These are phyloP conservation scores for Peromyscus attwateri DNA, from an alignment of 2,797 vertebrate species.

Conservation along the genomic window DNA sequence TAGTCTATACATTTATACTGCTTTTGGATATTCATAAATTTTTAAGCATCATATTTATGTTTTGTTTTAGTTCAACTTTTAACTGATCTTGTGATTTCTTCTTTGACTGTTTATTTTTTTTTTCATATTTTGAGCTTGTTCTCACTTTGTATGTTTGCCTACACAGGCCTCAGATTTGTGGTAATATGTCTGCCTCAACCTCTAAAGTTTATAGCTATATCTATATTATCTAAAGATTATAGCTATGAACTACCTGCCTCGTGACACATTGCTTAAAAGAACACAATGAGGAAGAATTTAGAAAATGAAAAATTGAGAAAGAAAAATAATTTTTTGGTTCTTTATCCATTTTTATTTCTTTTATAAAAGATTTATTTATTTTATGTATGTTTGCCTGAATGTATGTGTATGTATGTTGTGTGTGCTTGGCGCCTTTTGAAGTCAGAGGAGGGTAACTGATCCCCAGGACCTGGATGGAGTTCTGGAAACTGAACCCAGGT, in stretches of 20 bases:
- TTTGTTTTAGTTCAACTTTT: neutral
- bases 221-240: neutral
- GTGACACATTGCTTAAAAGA: neutral
- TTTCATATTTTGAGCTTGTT: neutral
- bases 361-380: neutral
- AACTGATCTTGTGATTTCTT: neutral
- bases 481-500: neutral
- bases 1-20: neutral
- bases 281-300: neutral
- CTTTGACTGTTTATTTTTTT: neutral
- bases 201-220: neutral
- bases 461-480: neutral
- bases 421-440: neutral
- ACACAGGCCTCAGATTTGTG: neutral
- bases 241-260: neutral
- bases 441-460: neutral
- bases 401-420: neutral
- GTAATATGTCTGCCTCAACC: neutral
- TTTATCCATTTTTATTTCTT: neutral
- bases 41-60: neutral
- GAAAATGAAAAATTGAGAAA: conserved; percentile 2
- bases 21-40: neutral
- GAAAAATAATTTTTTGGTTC: neutral
- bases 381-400: neutral
- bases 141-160: neutral